Evolutionary conservation across 2,797 vertebrate genomes (phyloP).

Genomic region (Threskiornis aethiopicus): DNA sequence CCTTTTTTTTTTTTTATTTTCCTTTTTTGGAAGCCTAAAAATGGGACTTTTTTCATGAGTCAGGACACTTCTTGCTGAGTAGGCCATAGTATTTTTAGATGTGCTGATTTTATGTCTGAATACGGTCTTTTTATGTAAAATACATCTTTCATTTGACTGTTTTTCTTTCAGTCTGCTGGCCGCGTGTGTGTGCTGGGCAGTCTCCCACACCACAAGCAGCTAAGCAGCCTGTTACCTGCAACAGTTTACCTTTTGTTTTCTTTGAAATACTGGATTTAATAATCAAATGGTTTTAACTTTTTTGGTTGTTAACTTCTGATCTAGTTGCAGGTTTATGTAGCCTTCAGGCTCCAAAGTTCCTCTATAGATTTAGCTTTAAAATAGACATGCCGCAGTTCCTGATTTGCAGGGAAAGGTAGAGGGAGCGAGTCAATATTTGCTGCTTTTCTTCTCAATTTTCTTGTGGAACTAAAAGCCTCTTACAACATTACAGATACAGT

Average conservation of each 20-base stretch:
- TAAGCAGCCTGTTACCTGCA: background rate
- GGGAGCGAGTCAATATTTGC: background rate
- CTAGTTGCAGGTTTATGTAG: background rate
- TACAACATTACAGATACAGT: background rate
- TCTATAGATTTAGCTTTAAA: background rate
- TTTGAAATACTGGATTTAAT: background rate
- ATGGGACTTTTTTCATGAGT: background rate
- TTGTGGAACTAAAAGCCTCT: background rate
- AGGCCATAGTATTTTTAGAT: conserved; percentile 52
- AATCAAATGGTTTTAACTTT: background rate
- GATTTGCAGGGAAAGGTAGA: background rate
- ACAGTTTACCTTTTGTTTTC: background rate
- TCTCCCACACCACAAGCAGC: background rate
- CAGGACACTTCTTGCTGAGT: conserved; percentile 24
- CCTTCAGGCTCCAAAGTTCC: background rate
- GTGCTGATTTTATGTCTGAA: conserved; percentile 53
- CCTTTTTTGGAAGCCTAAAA: background rate
- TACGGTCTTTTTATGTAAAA: background rate
- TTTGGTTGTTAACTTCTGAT: background rate
- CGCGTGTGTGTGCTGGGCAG: background rate
- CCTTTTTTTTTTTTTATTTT: background rate
- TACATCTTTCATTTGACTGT: background rate
- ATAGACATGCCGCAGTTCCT: background rate
- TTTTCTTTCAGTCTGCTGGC: conserved; percentile 21
- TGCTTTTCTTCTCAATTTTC: background rate